These are phyloP conservation scores for Ardeotis arabs DNA, from an alignment of 2,113 vertebrate species.

Conservation along the genomic window DNA sequence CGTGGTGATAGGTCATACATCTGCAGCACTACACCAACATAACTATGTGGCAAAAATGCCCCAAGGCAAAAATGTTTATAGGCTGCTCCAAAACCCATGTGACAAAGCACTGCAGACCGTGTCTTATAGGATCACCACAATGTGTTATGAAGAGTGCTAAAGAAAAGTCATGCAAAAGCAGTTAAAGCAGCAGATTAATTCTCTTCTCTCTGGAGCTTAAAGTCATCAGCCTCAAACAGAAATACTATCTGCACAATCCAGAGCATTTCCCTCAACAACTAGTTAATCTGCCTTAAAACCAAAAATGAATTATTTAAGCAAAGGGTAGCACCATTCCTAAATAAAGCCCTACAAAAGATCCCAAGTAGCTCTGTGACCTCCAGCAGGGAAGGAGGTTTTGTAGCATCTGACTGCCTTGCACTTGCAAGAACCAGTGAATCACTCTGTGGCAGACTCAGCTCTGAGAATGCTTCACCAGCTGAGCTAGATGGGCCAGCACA, in stretches of 20 bases:
- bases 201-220: neutral
- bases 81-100: neutral
- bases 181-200: neutral
- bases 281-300: neutral
- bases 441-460: neutral
- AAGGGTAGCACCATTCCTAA: neutral
- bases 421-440: neutral
- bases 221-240: neutral
- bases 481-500: neutral
- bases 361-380: neutral
- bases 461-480: neutral
- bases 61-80: neutral
- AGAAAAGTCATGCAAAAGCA: neutral
- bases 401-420: neutral
- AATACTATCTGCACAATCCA: neutral
- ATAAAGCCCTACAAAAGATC: neutral
- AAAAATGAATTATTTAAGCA: neutral
- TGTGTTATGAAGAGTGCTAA: fast-evolving
- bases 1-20: neutral
- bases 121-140: neutral
- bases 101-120: neutral
- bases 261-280: neutral
- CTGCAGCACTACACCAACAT: neutral
- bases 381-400: neutral
- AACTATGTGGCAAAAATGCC: neutral